A percentile compares a stretch with the other conserved stretches of the same genome.
Evolutionary conservation across 2,113 vertebrate species (phyloP).

Genomic region (Megaptera novaeangliae): DNA sequence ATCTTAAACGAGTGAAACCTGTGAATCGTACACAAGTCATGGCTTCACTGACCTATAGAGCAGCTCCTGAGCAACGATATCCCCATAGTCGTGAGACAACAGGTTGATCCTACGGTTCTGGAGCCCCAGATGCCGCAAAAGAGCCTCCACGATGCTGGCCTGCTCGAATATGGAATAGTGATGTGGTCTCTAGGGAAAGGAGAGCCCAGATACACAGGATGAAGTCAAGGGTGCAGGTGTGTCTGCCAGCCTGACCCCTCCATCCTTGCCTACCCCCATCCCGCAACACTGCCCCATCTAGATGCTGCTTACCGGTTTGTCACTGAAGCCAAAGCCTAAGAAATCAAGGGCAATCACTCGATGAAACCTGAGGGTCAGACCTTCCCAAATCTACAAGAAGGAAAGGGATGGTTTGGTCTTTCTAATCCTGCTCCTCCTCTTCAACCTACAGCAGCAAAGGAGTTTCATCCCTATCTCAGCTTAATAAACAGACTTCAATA

Average conservation of each 20-base stretch:
- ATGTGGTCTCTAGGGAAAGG: slow-evolving; percentile 86
- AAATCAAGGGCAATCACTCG: slow-evolving; percentile 94
- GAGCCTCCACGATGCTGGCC: slow-evolving; percentile 90
- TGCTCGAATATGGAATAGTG: slow-evolving; percentile 96
- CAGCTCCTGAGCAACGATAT: slow-evolving; percentile 95
- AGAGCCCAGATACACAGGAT: not conserved
- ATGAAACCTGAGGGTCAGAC: slow-evolving; percentile 90
- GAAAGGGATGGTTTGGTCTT: not conserved
- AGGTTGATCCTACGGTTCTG: slow-evolving; percentile 88
- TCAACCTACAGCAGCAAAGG: not conserved
- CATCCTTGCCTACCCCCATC: not conserved
- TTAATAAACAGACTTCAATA: not conserved
- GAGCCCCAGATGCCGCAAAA: slow-evolving; percentile 89
- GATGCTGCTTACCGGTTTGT: slow-evolving; percentile 90
- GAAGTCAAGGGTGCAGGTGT: not conserved
- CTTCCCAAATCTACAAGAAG: slow-evolving; percentile 91
- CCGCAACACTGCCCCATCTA: too few relatives aligned
- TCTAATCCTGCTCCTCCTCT: not conserved
- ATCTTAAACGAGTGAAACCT: not conserved
- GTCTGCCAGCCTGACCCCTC: not conserved
- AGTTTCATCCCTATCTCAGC: not conserved
- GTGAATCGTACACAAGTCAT: not conserved
- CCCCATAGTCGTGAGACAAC: slow-evolving; percentile 94
- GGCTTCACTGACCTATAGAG: slow-evolving; percentile 87
- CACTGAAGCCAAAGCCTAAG: slow-evolving; percentile 96